Conservation (phyloP, 1,140 invertebrate genomes). For the Zaprionus nigranus region DNA sequence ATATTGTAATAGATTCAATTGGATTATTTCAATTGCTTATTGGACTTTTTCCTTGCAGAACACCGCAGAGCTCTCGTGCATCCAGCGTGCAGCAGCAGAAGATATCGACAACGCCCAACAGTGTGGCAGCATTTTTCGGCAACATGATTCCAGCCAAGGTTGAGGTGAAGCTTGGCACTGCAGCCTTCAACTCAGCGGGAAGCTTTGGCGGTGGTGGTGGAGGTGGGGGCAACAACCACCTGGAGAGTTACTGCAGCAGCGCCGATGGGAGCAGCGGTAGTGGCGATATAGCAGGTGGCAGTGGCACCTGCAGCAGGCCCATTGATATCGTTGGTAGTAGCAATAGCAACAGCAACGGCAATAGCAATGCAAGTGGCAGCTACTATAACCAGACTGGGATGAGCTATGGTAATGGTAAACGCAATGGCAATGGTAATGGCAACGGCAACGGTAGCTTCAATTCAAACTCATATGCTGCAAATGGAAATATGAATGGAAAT, state of each 20-base stretch:
- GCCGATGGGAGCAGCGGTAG: constrained; percentile 58
- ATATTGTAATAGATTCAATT: not conserved
- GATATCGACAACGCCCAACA: constrained; percentile 64
- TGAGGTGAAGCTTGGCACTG: constrained; percentile 73
- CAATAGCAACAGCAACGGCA: constrained; percentile 30
- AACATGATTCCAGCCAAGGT: constrained; percentile 81
- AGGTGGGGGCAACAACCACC: constrained; percentile 15
- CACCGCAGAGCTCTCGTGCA: constrained; percentile 61
- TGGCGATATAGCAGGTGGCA: constrained; percentile 21
- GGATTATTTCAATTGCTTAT: not conserved
- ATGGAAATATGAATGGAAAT: constrained; percentile 54
- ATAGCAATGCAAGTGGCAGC: constrained; percentile 40
- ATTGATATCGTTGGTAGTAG: constrained; percentile 71
- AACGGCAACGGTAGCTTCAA: constrained; percentile 43
- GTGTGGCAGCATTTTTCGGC: constrained; percentile 80
- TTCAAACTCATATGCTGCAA: constrained; percentile 31
- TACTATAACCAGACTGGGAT: constrained; percentile 48
- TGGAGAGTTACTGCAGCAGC: constrained; percentile 68
- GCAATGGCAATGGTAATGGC: constrained; percentile 38
- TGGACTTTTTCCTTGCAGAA: constrained; percentile 31
- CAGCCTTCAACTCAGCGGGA: constrained; percentile 33
- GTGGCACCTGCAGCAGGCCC: constrained; percentile 59
- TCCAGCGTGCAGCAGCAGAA: constrained; percentile 60
- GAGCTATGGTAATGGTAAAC: constrained; percentile 51
- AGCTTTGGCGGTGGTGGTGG: not conserved